A percentile compares a stretch with the other conserved stretches of the same genome.
Conservation (phyloP, 2,113 vertebrate genomes). For the Pygoscelis adeliae region DNA sequence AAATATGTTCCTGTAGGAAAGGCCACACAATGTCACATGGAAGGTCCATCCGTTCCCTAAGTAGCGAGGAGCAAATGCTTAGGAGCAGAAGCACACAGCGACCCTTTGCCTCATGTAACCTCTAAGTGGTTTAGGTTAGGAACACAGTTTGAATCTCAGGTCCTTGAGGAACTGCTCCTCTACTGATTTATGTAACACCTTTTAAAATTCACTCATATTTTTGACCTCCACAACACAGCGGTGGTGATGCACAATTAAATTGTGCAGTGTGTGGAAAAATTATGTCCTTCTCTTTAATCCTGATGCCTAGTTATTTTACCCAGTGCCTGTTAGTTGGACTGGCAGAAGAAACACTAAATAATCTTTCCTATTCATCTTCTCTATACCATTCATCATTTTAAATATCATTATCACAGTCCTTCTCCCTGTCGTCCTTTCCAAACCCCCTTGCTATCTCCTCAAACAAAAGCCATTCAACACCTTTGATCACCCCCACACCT, state of each 20-base stretch:
- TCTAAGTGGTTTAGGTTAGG: not conserved
- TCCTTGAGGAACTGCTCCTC: not conserved
- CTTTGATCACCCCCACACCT: not conserved
- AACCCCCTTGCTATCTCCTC: not conserved
- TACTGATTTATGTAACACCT: not conserved
- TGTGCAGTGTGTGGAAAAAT: not conserved
- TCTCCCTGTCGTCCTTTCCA: not conserved
- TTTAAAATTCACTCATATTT: not conserved
- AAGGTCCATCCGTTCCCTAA: fast-evolving
- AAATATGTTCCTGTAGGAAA: not conserved
- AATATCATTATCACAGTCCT: not conserved
- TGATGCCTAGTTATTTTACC: not conserved
- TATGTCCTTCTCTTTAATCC: not conserved
- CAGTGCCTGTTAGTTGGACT: no score
- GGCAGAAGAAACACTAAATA: not conserved
- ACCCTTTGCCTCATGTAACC: not conserved
- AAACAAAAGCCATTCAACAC: not conserved
- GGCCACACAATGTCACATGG: not conserved
- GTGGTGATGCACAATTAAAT: not conserved
- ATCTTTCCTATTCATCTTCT: not conserved
- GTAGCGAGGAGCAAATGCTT: not conserved
- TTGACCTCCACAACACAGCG: not conserved
- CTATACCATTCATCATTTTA: not conserved
- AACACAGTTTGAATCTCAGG: not conserved
- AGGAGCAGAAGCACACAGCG: not conserved